Base-by-base conservation (phyloP, 2,888 invertebrate genomes). In the Pardosa pseudoannulata region DNA sequence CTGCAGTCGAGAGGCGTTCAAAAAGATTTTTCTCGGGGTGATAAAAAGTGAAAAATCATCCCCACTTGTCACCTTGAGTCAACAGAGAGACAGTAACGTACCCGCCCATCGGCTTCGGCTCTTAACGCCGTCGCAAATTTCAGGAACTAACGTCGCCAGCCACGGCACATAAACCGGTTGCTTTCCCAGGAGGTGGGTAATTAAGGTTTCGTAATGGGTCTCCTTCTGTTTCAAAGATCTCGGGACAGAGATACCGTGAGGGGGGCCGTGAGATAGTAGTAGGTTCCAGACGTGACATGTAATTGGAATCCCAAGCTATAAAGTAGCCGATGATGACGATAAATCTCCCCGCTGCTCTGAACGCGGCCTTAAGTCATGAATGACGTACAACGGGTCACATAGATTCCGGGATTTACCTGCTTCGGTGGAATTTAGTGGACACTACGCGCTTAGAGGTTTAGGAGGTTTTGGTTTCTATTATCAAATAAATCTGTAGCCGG, bases 41-140 rank as follows among this genome's bases (percentile, higher is more conserved):
- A 83, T 78, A 83, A 78, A 76, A 78, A 46, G 36, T 83, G 83
- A 83, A 67, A 72, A 83, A 78, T 72, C 16, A 64, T 70, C 62
- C 62, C 76, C 83, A 64, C 76, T 78, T 78, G 83, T 83, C 83
- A 72, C 65, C 83, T 28, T 28, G 13, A 31, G 82, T 82, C 82
- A 82, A 82, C 82, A 71, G 39, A 50, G 73, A 29, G 73, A 72
- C 65, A 68, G 75, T 62, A 39, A 50, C 29, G 39, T 23, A 39
- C 68, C 73, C n/a, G 81, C 31, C 70, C 70, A 23, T 70, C 39
- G 70, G 13, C 68, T 31, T 68, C 39, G 13, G 19, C n/a, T 68
- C 68, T 79, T 70, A 70, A 70, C 50, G 32, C 70, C 46, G 78
- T 27, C 68, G 19, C 62, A 71, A 64, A 62, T 71, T 71, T 64